A percentile compares a stretch with the other conserved stretches of the same genome.
Evolutionary conservation across 53 echinoderm and acorn worm genomes (phyloP).

Genomic region (Echinometra lucunter): DNA sequence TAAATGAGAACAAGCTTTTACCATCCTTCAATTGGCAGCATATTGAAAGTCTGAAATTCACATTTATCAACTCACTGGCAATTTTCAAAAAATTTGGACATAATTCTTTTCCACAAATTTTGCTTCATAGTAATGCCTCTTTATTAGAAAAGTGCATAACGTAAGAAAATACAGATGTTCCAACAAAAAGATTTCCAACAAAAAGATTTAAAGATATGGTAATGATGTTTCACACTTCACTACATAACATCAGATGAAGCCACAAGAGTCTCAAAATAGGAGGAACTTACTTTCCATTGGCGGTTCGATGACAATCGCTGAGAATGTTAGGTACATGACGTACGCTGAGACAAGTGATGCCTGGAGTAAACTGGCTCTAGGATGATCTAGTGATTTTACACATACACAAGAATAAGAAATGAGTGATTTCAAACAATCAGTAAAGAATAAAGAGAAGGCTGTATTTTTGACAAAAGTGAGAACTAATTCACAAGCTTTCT

Average conservation of each 20-base stretch:
- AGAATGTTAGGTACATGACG: slow-evolving; percentile 95
- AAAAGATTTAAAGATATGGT: no score
- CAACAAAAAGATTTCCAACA: no score
- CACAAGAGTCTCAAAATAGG: not conserved
- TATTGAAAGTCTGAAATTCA: no score
- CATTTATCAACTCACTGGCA: no score
- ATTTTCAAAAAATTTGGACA: no score
- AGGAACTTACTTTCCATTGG: slow-evolving; percentile 76
- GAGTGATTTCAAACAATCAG: not conserved
- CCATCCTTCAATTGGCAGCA: no score
- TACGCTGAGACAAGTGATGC: slow-evolving; percentile 91
- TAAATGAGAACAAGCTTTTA: no score
- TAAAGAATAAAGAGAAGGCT: not conserved
- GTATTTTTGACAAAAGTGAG: not conserved
- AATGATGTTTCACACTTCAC: no score
- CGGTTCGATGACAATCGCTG: slow-evolving; percentile 89
- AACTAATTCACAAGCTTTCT: not conserved
- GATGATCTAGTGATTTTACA: slow-evolving; percentile 62
- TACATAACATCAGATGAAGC: not conserved
- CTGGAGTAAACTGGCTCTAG: slow-evolving; percentile 82
- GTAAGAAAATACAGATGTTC: no score
- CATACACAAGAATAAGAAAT: not conserved
- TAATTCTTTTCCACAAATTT: no score
- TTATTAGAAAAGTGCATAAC: no score
- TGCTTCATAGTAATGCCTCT: no score